phyloP scores from a whole-genome alignment of 2,888 invertebrate genomes.

The Phymatocera aterrima region DNA sequence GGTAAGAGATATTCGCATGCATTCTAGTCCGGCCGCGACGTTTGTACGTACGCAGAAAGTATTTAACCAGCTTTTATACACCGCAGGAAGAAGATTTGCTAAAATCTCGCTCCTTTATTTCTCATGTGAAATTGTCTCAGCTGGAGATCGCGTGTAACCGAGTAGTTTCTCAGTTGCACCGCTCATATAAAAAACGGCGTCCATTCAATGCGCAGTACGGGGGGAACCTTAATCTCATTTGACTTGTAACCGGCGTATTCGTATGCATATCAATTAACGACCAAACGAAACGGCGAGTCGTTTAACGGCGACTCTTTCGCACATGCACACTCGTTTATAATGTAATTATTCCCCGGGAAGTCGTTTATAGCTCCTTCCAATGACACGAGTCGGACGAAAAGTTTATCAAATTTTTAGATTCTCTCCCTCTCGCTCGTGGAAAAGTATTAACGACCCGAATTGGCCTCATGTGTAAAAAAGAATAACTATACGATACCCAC shows the following conservation, averaged over 20 bases:
- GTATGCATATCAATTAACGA: slow-evolving; percentile 9
- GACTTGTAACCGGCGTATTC: not conserved
- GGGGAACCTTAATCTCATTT: slow-evolving; percentile 19
- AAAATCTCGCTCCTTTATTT: slow-evolving; percentile 56
- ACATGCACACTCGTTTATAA: too few relatives aligned
- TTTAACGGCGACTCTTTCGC: too few relatives aligned
- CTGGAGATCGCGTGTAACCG: slow-evolving; percentile 7
- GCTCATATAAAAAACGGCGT: not conserved
- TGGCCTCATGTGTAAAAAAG: too few relatives aligned
- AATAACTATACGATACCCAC: too few relatives aligned
- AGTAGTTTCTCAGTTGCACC: slow-evolving; percentile 18
- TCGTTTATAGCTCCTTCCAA: too few relatives aligned
- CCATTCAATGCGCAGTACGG: slow-evolving; percentile 2
- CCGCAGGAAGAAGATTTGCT: not conserved
- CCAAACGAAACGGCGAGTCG: not conserved
- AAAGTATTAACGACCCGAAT: too few relatives aligned
- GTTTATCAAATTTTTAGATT: too few relatives aligned
- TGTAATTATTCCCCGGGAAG: not conserved
- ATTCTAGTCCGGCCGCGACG: not conserved
- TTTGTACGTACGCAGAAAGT: not conserved
- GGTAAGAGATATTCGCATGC: not conserved
- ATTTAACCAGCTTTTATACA: not conserved
- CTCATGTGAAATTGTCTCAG: slow-evolving; percentile 71
- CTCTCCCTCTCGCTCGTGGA: too few relatives aligned
- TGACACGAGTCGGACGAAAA: too few relatives aligned